Percentiles rank a stretch among this genome's conserved stretches.
These are phyloP conservation scores for Eupithecia vulgata DNA, from an alignment of 2,888 invertebrate genomes.

Conservation along the genomic window DNA sequence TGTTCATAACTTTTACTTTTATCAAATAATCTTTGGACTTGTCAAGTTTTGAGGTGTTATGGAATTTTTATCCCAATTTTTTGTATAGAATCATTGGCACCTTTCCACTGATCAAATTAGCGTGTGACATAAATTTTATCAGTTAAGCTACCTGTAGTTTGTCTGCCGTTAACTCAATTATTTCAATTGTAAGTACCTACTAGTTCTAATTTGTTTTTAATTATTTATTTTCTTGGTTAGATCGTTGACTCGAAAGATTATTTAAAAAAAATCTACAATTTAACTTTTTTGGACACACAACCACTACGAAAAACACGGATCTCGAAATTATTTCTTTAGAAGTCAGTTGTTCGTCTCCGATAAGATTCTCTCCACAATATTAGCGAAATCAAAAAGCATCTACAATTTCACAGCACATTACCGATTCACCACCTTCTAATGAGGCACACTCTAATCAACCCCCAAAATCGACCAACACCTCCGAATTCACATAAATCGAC, in stretches of 20 bases:
- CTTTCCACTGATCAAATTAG: background rate
- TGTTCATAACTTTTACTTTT: conserved; percentile 38
- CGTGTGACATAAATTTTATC: no score
- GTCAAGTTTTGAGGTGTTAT: background rate
- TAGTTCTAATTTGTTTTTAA: no score
- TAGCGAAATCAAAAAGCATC: conserved; percentile 9
- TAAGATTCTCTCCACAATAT: background rate
- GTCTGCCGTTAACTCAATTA: no score
- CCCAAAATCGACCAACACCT: background rate
- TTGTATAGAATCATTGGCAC: background rate
- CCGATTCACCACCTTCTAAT: background rate
- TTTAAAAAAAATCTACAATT: no score
- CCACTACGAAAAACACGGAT: background rate
- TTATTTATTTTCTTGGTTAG: no score
- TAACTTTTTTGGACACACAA: no score
- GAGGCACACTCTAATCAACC: background rate
- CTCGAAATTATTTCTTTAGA: background rate
- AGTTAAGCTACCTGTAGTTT: no score
- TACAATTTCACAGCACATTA: conserved; percentile 11
- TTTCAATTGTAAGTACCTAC: no score
- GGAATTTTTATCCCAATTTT: background rate
- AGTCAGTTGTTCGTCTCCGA: background rate
- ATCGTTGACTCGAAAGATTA: no score
- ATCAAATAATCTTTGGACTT: conserved; percentile 18
- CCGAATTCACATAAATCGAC: background rate